A percentile compares a stretch with the other conserved stretches of the same genome.
phyloP scores from a whole-genome alignment of 2,888 invertebrate species.

The Zygaena filipendulae region DNA sequence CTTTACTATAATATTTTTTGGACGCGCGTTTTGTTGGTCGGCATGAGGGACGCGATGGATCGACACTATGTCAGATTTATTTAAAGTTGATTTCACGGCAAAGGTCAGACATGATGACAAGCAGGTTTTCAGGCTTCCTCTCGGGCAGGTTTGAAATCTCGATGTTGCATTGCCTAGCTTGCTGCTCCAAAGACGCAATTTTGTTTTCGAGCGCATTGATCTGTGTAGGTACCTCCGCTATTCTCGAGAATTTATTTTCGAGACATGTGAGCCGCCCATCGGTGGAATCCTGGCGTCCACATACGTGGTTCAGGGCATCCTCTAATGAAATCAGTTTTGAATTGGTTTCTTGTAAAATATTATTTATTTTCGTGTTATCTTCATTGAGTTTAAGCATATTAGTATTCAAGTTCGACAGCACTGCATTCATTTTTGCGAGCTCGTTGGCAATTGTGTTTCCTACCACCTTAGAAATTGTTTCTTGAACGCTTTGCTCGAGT shows the following conservation, averaged over 20 bases:
- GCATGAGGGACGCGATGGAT: slow-evolving; percentile 1
- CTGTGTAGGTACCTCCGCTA: background rate
- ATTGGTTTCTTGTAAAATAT: slow-evolving; percentile 1
- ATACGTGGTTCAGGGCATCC: slow-evolving; percentile 1
- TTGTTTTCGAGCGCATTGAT: slow-evolving; percentile 1
- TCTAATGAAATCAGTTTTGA: slow-evolving; percentile 1
- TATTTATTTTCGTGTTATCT: slow-evolving; percentile 1
- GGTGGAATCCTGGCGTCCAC: slow-evolving; percentile 2
- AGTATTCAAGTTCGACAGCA: background rate
- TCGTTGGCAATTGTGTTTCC: no score
- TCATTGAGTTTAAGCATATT: background rate
- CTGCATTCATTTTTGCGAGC: slow-evolving; percentile 1
- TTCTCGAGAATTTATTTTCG: background rate
- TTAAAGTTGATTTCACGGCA: no score
- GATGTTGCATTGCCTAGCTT: slow-evolving; percentile 4
- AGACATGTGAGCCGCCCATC: slow-evolving; percentile 1
- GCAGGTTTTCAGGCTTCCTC: slow-evolving; percentile 1
- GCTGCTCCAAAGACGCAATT: slow-evolving; percentile 3
- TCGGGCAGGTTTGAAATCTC: slow-evolving; percentile 5
- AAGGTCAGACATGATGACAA: no score
- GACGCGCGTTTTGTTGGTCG: slow-evolving; percentile 1
- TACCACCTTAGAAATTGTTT: no score
- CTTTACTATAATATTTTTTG: slow-evolving; percentile 4
- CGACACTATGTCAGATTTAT: background rate
- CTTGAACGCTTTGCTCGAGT: no score